Evolutionary conservation across 2,113 vertebrate genomes (phyloP), one percentile per base, ranked within the genome.

Genomic region (Sterrhoptilus dennistouni): DNA sequence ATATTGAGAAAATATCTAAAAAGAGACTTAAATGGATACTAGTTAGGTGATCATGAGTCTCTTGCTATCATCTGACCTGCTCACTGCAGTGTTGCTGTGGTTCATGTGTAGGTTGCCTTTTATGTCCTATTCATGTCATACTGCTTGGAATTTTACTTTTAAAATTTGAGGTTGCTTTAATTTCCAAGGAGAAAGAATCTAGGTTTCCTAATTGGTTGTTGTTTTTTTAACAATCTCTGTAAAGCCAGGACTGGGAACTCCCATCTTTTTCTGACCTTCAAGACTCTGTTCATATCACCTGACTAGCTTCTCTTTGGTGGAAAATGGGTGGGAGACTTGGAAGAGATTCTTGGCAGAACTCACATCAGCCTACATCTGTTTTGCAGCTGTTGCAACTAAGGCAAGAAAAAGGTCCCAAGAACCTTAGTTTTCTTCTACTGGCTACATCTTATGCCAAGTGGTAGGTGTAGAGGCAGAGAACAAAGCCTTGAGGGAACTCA

Each of bases 311-410:
- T 95, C 81, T 95, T 97, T 94, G 91, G 96, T 98, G 94, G 96
- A 98, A 97, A 97, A 98, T 95, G 94, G 97, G 95, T 98, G 96
- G 95, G 85, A 97, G 90, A 92, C 61, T 96, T 96, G 90, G 95
- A 97, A 70, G 53, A 96, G 54, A 83, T 87, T 97, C 97, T 97
- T 98, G 98, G 97, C 97, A 97, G 93, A 95, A 95, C 84, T 96
- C 74, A 91, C 50, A 36, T 96, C 71, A 92, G 89, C 79, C 91
- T 93, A 97, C 98, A 98, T 98, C 97, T 98, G 98, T 96, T 98
- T 82, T 79, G 91, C 98, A 98, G 98, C 97, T 98, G 98, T 98
- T 98, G 95, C 78, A 97, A 97, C 87, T 87, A 93, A 97, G 77
- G 94, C 90, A 97, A 96, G 96, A 36, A 87, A 94, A 93, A 89